phyloP scores from a whole-genome alignment of 2,888 invertebrate genomes.

The Rhingia campestris region DNA sequence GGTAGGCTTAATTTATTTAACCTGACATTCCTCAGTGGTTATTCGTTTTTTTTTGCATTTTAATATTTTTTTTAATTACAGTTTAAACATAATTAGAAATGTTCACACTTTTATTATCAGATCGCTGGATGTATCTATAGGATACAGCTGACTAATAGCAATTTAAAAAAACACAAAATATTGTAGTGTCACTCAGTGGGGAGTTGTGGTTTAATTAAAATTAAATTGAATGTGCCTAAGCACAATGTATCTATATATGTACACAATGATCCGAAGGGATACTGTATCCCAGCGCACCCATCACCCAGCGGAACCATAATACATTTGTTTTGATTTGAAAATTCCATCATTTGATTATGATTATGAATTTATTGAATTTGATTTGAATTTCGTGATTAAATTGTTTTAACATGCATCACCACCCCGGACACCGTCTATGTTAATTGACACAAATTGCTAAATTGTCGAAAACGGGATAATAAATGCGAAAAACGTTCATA shows the following conservation, averaged over 20 bases:
- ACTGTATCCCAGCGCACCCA: not conserved
- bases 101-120: slow-evolving; percentile 61
- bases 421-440: no score
- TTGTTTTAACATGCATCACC: slow-evolving; percentile 20
- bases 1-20: slow-evolving; percentile 43
- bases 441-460: no score
- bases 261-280: not conserved
- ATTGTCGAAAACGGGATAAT: no score
- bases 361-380: slow-evolving; percentile 65
- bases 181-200: slow-evolving; percentile 36
- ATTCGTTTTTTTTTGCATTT: slow-evolving; percentile 4
- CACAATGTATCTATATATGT: not conserved
- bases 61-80: slow-evolving; percentile 41
- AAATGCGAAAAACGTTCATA: no score
- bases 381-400: slow-evolving; percentile 57
- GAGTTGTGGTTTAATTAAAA: slow-evolving; percentile 64
- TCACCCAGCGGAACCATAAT: slow-evolving; percentile 18
- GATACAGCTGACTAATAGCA: slow-evolving; percentile 9
- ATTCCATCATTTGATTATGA: slow-evolving; percentile 35
- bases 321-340: slow-evolving; percentile 38
- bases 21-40: slow-evolving; percentile 38
- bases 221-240: slow-evolving; percentile 48
- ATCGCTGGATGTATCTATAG: not conserved
- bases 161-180: slow-evolving; percentile 20
- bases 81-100: slow-evolving; percentile 55